Base-by-base conservation (phyloP, 2,888 invertebrate genomes). In the Nomada hirtipes region DNA sequence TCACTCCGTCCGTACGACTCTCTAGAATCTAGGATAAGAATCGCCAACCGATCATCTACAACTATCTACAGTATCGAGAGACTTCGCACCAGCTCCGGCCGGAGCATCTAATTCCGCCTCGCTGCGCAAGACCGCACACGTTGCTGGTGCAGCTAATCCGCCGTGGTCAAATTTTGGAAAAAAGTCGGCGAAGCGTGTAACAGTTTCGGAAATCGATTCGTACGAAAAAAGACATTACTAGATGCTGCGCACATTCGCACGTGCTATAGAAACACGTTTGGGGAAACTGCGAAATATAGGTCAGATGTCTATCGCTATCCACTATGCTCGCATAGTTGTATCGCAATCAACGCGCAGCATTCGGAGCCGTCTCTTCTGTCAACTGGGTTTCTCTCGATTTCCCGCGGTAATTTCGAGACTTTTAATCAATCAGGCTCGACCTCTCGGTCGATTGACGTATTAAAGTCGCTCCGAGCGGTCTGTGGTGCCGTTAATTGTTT, bases 1-100 rank as follows among this genome's bases (percentile, higher is more conserved):
- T 85, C 83, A 79, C 85, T 86, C 82, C 69, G 76, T 63, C 74
- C 79, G 86, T 82, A 84, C 86, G 84, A 87, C 90, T 89, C 89
- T 91, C 89, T 89, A 88, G 82, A 85, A 86, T 86, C 86, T 84
- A 29, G 29, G 4, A 29, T 29, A 29, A 29, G 89, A 88, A 86
- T 87, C 84, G 83, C 76, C 82, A 81, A 84, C 82, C 52, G 82
- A 78, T 68, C 29, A 29, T 29, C 29, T 29, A 4, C 29, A 29
- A 29, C 29, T 9, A 18, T 68, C 55, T 7, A 7, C 55, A 18
- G 55, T n/a, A 18, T 44, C 55, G 42, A 57, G 50, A 7, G 29
- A 29, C 29, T 4, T 47, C 10, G 23, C 15, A 2, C 11, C 15
- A 18, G 18, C 0, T 47, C 18, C 4, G 2, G 7, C 29, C 29